Conservation (phyloP, 2,888 invertebrate genomes). For the Dolichopus griseipennis region DNA sequence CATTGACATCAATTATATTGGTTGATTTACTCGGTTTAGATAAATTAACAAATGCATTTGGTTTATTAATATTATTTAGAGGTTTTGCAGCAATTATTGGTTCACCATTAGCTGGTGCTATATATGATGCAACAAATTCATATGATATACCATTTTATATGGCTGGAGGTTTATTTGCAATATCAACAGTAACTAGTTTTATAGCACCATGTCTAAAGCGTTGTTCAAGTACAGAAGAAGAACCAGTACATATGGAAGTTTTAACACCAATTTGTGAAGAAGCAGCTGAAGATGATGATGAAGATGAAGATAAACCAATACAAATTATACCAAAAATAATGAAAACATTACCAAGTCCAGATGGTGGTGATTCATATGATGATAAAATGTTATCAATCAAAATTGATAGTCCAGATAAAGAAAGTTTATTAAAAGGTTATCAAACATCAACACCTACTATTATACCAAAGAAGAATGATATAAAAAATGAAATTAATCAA, state of each 20-base stretch:
- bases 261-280: slow-evolving; percentile 79
- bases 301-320: slow-evolving; percentile 65
- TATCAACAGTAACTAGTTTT: slow-evolving; percentile 78
- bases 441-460: not conserved
- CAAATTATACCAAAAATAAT: slow-evolving; percentile 70
- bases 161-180: slow-evolving; percentile 79
- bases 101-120: slow-evolving; percentile 74
- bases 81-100: slow-evolving; percentile 88
- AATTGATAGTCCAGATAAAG: slow-evolving; percentile 4
- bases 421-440: not conserved
- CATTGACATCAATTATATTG: slow-evolving; percentile 93
- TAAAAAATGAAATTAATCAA: slow-evolving; percentile 3
- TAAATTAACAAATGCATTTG: slow-evolving; percentile 94
- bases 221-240: slow-evolving; percentile 48
- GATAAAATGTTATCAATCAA: not conserved
- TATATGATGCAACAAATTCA: slow-evolving; percentile 77
- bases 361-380: slow-evolving; percentile 15
- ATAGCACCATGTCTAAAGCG: slow-evolving; percentile 65
- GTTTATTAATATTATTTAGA: slow-evolving; percentile 87
- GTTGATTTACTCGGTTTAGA: slow-evolving; percentile 94
- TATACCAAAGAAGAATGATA: not conserved
- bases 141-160: slow-evolving; percentile 88
- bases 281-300: slow-evolving; percentile 67
- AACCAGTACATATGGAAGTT: slow-evolving; percentile 58
- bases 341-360: slow-evolving; percentile 65